Evolutionary conservation across 2,113 vertebrate species (phyloP).

Genomic region (Thamnophis sirtalis): DNA sequence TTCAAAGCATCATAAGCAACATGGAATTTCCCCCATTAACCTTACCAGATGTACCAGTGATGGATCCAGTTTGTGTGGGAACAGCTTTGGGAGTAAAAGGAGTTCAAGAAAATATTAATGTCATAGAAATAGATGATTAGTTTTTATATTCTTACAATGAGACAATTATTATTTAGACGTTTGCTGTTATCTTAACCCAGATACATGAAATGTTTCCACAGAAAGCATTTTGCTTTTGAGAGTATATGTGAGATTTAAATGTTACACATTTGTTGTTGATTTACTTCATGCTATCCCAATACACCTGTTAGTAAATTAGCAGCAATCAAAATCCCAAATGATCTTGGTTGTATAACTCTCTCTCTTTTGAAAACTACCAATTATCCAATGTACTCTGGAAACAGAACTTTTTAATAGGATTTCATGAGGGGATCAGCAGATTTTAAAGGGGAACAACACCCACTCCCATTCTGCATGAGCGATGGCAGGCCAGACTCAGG

Average conservation of each 20-base stretch:
- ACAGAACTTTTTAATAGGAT: neutral
- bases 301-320: neutral
- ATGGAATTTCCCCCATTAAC: neutral
- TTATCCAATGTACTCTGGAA: neutral
- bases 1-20: neutral
- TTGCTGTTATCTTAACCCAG: neutral
- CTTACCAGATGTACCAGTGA: slow-evolving; percentile 81
- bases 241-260: neutral
- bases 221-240: neutral
- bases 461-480: neutral
- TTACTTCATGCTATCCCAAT: neutral
- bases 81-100: slow-evolving; percentile 59
- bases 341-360: neutral
- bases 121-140: slow-evolving; percentile 4
- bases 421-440: neutral
- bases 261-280: neutral
- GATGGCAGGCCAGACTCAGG: neutral
- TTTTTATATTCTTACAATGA: neutral
- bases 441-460: neutral
- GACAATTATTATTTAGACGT: neutral
- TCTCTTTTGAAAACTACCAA: neutral
- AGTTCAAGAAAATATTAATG: slow-evolving; percentile 21
- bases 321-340: neutral
- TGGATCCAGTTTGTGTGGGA: slow-evolving; percentile 65
- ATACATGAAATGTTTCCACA: neutral